A percentile compares a stretch with the other conserved stretches of the same genome.
phyloP scores from a whole-genome alignment of 2,888 invertebrate species.

The Epistrophe eligans region DNA sequence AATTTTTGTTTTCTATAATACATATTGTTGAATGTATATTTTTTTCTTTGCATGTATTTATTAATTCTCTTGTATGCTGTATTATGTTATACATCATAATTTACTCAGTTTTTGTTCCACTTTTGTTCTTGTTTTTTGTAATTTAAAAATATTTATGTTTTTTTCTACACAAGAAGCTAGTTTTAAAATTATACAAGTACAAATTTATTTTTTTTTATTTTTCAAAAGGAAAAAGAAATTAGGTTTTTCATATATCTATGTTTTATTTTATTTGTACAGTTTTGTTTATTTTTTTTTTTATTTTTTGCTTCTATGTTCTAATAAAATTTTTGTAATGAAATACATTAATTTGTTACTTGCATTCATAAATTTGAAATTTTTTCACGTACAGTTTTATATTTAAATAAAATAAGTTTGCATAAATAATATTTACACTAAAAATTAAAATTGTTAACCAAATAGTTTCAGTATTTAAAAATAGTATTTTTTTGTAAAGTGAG shows the following conservation, averaged over 20 bases:
- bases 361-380: slow-evolving; percentile 4
- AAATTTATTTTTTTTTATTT: slow-evolving; percentile 17
- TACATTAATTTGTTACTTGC: neutral
- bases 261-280: slow-evolving; percentile 30
- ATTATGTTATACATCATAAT: slow-evolving; percentile 27
- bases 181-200: slow-evolving; percentile 39
- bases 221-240: slow-evolving; percentile 49
- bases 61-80: slow-evolving; percentile 8
- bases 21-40: slow-evolving; percentile 19
- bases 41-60: neutral
- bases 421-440: slow-evolving; percentile 60
- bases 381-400: slow-evolving; percentile 2
- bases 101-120: slow-evolving; percentile 67
- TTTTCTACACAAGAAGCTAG: slow-evolving; percentile 61
- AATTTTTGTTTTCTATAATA: slow-evolving; percentile 9
- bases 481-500: neutral
- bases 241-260: slow-evolving; percentile 17
- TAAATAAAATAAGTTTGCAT: slow-evolving; percentile 30
- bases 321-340: slow-evolving; percentile 13
- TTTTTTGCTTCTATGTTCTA: slow-evolving; percentile 10
- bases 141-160: slow-evolving; percentile 40
- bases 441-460: slow-evolving; percentile 14
- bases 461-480: slow-evolving; percentile 10
- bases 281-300: neutral
- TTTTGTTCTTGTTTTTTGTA: slow-evolving; percentile 43